A percentile compares a stretch with the other conserved stretches of the same genome.
These are phyloP conservation scores for Mamestra brassicae DNA, from an alignment of 2,888 invertebrate genomes.

Conservation along the genomic window DNA sequence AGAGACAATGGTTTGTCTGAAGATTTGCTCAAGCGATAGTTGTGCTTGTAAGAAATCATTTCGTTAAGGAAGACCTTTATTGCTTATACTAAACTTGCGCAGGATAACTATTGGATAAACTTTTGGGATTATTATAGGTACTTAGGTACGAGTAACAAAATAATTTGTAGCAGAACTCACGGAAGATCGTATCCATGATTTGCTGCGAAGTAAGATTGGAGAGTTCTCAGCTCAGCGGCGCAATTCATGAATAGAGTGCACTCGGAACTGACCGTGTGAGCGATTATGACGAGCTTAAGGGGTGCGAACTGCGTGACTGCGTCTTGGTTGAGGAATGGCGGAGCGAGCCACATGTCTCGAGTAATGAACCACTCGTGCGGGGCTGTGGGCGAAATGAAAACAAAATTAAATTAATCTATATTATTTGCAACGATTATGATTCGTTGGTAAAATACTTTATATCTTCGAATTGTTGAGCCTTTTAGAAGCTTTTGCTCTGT, in stretches of 20 bases:
- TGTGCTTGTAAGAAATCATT: neutral
- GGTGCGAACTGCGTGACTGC: slow-evolving; percentile 72
- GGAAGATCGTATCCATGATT: slow-evolving; percentile 62
- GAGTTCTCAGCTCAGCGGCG: slow-evolving; percentile 77
- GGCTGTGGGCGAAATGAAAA: slow-evolving; percentile 67
- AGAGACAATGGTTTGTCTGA: neutral
- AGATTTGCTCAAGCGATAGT: neutral
- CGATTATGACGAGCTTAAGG: slow-evolving; percentile 79
- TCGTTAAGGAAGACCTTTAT: no score
- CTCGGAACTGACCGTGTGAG: slow-evolving; percentile 80
- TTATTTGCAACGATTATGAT: neutral
- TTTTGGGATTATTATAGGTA: neutral
- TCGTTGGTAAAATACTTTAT: no score
- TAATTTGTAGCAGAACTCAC: slow-evolving; percentile 55
- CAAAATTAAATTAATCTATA: neutral
- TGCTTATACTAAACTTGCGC: no score
- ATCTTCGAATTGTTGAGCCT: neutral
- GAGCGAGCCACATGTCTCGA: slow-evolving; percentile 82
- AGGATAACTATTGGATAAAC: no score
- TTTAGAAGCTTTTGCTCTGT: no score
- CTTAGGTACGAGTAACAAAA: neutral
- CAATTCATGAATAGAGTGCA: slow-evolving; percentile 78
- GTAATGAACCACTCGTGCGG: slow-evolving; percentile 84
- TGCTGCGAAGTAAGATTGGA: slow-evolving; percentile 75
- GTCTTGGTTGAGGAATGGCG: slow-evolving; percentile 52